Base-by-base conservation (phyloP, 2,888 invertebrate species). In the Leptinotarsa haldemani region DNA sequence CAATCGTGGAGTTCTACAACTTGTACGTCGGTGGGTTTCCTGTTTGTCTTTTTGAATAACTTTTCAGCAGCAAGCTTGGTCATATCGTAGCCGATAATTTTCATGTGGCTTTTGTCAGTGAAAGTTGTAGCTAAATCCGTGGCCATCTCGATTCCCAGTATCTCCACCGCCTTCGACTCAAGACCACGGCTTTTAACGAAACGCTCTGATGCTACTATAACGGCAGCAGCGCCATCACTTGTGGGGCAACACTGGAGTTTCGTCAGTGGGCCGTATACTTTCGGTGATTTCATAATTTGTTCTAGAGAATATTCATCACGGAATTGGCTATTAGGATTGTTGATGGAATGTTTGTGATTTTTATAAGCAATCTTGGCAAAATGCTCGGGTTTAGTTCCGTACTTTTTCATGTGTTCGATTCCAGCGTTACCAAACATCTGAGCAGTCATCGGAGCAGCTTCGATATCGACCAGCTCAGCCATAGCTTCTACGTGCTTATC, bases 221-320 rank as follows among this genome's bases (percentile, higher is more conserved):
- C 98, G 30, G 98, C 97, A 30, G 97, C 99, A 0, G 97, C 93
- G n/a, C 99, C 99, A 88, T 99, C 98, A 65, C 98, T 98, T 0
- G 99, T 99, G 0, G 99, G 99, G 85, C 98, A 98, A 87, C 99
- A 99, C 86, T 98, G 98, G 15, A 99, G 89, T 86, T 98, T 98
- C 1, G 99, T 99, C 65, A 99, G 89, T 0, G 97, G 96, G 3
- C 95, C 97, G 88, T 94, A 96, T 78, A 99, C 93, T 84, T 91
- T 90, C n/a, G 96, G 94, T 0, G 98, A 95, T 15, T 93, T 92
- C 85, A 94, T 88, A 73, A 99, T 95, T 88, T 99, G 94, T 73
- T 99, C 95, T 77, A 99, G 88, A 0, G 94, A 92, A 85, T 98
- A 98, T 85, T 95, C 95, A 78, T 96, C 94, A 83, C 93, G 94